A percentile compares a stretch with the other conserved stretches of the same genome.
Evolutionary conservation across 1,140 invertebrate genomes (phyloP).

Genomic region (Melanaphis sacchari): DNA sequence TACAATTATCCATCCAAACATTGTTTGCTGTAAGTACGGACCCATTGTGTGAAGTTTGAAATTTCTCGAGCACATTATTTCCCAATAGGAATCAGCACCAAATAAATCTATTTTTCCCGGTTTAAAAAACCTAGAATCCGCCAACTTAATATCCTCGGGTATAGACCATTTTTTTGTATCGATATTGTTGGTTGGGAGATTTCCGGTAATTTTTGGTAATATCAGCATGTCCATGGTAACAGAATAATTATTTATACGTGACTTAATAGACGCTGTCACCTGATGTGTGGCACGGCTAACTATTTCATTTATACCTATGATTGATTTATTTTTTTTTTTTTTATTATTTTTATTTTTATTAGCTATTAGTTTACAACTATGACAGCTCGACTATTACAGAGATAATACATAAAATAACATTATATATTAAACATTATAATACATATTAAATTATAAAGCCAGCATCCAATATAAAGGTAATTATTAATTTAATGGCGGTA

Average conservation of each 20-base stretch:
- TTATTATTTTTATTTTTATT: too few species aligned
- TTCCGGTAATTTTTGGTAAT: neutral
- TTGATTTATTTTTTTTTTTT: neutral
- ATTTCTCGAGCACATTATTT: neutral
- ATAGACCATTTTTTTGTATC: neutral
- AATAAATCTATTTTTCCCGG: neutral
- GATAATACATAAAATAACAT: too few species aligned
- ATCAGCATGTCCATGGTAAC: neutral
- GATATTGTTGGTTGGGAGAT: neutral
- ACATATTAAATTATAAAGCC: too few species aligned
- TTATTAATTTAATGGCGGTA: too few species aligned
- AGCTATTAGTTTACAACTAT: too few species aligned
- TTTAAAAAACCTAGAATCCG: neutral
- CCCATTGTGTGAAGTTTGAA: neutral
- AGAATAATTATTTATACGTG: neutral
- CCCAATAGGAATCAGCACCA: neutral
- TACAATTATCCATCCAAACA: neutral
- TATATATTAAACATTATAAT: too few species aligned
- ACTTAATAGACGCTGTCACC: neutral
- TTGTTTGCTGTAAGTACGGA: neutral
- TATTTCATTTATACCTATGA: neutral
- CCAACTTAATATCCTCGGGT: neutral
- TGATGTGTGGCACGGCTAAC: neutral
- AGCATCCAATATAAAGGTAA: too few species aligned
- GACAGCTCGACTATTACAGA: too few species aligned